Evolutionary conservation across 2,888 invertebrate species (phyloP), one percentile per base, ranked within the genome.

Genomic region (Ichneumon xanthorius): DNA sequence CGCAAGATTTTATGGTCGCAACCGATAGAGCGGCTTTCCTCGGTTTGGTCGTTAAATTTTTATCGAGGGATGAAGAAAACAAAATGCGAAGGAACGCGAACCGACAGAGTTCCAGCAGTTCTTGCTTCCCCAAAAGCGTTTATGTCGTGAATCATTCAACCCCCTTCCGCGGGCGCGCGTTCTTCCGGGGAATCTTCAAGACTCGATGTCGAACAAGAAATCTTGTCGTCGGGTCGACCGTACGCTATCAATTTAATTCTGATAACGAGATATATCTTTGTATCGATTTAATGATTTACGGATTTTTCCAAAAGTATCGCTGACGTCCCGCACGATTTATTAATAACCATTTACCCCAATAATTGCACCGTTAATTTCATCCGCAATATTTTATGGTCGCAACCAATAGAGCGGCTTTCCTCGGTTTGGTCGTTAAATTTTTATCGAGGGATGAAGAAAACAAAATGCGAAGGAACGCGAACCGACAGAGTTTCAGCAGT

Each of bases 111-210:
- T 65, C 19, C 1, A 9, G 16, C 6, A 33, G 16, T 65, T n/a
- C 14, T 16, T 37, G 30, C 22, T 61, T 61, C 14, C 26, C 16
- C 26, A 11, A 2, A 30, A 37, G 55, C 55, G 37, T n/a, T 65
- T 19, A 37, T 37, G 65, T 80, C 85, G 82, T 85, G 86, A 87
- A 87, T 85, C 85, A 85, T 85, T 85, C 85, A 82, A 82, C 76
- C 76, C 67, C 68, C 70, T 40, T 65, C 48, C 61, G 19, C 58
- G 19, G 33, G 19, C 37, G 14, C 63, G 30, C 33, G 5, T 19
- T 33, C 40, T 14, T 33, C 22, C 33, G n/a, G 67, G 40, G 63
- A 85, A 82, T 79, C 71, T 76, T 76, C 67, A 61, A 78, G 70
- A 81, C 68, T 81, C 83, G 70, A 84, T 85, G 87, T 87, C 70